Base-by-base conservation (phyloP, 2,888 invertebrate species). In the Scaptomyza flava region DNA sequence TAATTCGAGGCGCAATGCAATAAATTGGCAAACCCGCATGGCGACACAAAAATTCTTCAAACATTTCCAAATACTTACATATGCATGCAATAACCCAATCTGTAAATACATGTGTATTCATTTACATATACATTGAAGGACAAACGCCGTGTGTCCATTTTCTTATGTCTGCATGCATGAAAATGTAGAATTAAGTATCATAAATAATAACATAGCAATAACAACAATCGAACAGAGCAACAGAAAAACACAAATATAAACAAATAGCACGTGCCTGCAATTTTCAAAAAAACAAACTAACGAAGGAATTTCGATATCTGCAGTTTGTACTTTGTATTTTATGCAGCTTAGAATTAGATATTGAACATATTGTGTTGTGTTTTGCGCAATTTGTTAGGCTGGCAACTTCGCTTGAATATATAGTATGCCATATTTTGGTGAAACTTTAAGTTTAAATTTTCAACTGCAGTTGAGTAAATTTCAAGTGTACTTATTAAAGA, bases 61-160 rank as follows among this genome's bases (percentile, higher is more conserved):
- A 77, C 71, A 74, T 70, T 79, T 74, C 30, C 81, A 70, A 75
- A 80, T 67, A 86, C 80, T 83, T 78, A 72, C 70, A 36, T 36
- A 36, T n/a, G 36, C 64, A 77, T 66, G 57, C 45, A 48, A 27
- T 27, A 3, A 3, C 23, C 23, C 23, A 17, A 17, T 23, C 23
- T 23, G 23, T 23, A 23, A 27, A 27, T 27, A 27, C 27, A 27
- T 27, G 0, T 14, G 17, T 5, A 9, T 23, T 11, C n/a, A 33
- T 34, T 11, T 27, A 27, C 6, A 4, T 12, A 23, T 50, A 46
- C 6, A 4, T 12, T 6, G 4, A 6, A 12, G 14, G 31, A 17
- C 31, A 17, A 3, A 48, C 20, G 9, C 27, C 36, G 8, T 20
- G 20, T 50, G 50, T 50, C 5, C 36, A 36, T 41, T n/a, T 27